Base-by-base conservation (phyloP, 2,113 vertebrate species). In the Hemibagrus wyckioides region DNA sequence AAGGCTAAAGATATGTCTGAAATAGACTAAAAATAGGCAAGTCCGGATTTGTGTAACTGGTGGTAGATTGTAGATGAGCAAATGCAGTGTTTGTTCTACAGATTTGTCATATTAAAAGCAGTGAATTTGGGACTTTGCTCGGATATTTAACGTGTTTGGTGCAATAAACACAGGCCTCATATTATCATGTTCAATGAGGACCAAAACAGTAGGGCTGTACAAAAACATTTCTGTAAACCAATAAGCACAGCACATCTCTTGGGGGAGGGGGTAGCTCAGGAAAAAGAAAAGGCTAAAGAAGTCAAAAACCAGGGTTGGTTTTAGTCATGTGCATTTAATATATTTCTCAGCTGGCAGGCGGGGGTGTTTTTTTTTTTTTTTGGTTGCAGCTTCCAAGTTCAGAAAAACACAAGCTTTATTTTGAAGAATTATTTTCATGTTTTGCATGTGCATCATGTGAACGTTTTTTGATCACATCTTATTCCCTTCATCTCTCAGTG, bases 291-390 rank as follows among this genome's bases (percentile, higher is more conserved):
- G 65, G 48, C 86, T 82, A 90, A 30, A 86, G 69, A 86, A 69
- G 91, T 90, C 85, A 87, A 92, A 94, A 92, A 94, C 92, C 91
- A 92, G 91, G 84, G 92, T 89, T 59, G 83, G 92, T 93, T 91
- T 93, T 89, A 91, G 93, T 94, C 92, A 92, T 94, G 93, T 93
- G 92, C 80, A 92, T 91, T 91, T 86, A 93, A 94, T 93, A 93
- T 90, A 92, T 88, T 92, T 91, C 90, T 88, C 82, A 89, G 89
- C 89, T 85, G 86, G 89, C 86, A 92, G 91, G 54, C 33, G 1
- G 50, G 89, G 75, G 82, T 84, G 89, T 88, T 86, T 76, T 75
- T 1, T n/a, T 41, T 50, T n/a, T 76, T 41, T 23, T 9, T 79
- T 57, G n/a, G n/a, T 57, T 56, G 52, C 30, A 57, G 19, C 52